Base-by-base conservation (phyloP, 2,113 vertebrate genomes). In the Martes martes region DNA sequence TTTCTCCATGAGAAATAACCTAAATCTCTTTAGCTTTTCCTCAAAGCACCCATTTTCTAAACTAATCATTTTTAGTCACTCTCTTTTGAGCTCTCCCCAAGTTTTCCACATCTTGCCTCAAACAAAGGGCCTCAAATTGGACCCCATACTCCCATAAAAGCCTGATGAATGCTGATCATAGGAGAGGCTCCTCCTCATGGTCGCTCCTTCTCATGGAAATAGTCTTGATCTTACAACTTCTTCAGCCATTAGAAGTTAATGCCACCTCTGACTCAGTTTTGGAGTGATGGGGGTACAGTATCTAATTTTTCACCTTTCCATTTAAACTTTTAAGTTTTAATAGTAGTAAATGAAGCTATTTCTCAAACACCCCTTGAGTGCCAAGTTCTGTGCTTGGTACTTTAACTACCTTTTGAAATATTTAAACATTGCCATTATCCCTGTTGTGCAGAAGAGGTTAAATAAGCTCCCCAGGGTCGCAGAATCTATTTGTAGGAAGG, bases 41-140 rank as follows among this genome's bases (percentile, higher is more conserved):
- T 93, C 92, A 50, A 94, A 95, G 65, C 82, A 86, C 21, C 47
- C 89, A 83, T 93, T 97, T 94, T 94, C 95, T 78, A 97, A 96
- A 81, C 85, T 89, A 97, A 96, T 97, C 91, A 93, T 89, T 98
- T 96, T 95, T 76, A 85, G 89, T 91, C 91, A 94, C 19, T 96
- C 80, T 97, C 93, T 96, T 95, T 78, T 52, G 93, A 94, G 67
- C 59, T 95, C 45, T 89, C 33, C 93, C 78, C 92, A 94, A 86
- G n/a, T 89, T 94, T 98, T 94, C 95, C 65, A 93, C 85, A 89
- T 89, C 93, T 95, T 97, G 65, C 73, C 89, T 96, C 93, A 88
- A 92, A 97, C 71, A 91, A 94, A 91, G 31, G 39, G 73, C 82
- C 89, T 65, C 82, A 78, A 7, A 95, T 89, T 76, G 52, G 81